phyloP scores from a whole-genome alignment of 2,888 invertebrate genomes.

The Caenorhabditis japonica region DNA sequence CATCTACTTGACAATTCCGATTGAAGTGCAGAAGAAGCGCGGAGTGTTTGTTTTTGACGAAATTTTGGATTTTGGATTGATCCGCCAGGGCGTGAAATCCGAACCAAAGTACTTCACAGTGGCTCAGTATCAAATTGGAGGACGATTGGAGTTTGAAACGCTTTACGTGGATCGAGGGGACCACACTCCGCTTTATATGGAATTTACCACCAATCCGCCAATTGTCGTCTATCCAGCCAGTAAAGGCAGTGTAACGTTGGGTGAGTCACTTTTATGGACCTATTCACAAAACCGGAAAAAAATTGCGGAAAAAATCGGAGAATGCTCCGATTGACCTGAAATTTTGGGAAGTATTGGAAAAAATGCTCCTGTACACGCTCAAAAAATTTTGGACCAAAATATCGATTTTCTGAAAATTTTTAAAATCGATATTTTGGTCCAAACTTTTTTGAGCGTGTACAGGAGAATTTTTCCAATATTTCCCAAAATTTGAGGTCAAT shows the following conservation, averaged over 20 bases:
- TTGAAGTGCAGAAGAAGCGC: constrained; percentile 78
- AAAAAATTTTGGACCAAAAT: no score
- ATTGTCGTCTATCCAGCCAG: constrained; percentile 64
- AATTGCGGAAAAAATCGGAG: no score
- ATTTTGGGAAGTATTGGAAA: no score
- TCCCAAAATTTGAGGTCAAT: no score
- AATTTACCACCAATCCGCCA: constrained; percentile 73
- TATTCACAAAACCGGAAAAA: no score
- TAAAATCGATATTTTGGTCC: no score
- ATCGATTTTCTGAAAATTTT: no score
- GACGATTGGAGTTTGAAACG: constrained; percentile 80
- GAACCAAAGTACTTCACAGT: constrained; percentile 81
- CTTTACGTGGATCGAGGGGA: constrained; percentile 69
- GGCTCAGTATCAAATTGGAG: constrained; percentile 83
- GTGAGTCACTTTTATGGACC: no score
- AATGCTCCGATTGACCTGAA: no score
- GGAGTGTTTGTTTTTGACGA: constrained; percentile 87
- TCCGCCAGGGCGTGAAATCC: constrained; percentile 82
- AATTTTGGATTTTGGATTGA: constrained; percentile 87
- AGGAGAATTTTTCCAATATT: no score
- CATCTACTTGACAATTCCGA: constrained; percentile 51
- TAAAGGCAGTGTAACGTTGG: constrained; percentile 23
- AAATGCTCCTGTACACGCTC: no score
- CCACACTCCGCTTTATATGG: constrained; percentile 69
- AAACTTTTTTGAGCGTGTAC: no score